phyloP scores from a whole-genome alignment of 2,113 vertebrate species.

The Piliocolobus tephrosceles region DNA sequence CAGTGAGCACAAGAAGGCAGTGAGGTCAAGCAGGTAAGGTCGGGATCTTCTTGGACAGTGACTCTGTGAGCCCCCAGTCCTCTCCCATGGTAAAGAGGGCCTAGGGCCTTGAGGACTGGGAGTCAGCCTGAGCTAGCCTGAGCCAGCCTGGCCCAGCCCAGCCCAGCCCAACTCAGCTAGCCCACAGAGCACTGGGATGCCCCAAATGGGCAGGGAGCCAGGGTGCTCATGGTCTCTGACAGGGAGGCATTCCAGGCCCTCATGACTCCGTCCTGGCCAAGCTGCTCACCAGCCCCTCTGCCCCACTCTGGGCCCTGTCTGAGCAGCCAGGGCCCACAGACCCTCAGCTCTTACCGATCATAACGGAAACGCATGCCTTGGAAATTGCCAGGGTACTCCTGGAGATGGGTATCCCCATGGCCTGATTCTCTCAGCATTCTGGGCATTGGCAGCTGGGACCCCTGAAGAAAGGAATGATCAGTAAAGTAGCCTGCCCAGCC shows the following conservation, averaged over 20 bases:
- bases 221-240: neutral
- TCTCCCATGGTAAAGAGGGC: neutral
- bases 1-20: neutral
- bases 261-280: neutral
- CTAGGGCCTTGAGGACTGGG: neutral
- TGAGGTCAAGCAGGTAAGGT: neutral
- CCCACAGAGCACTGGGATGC: neutral
- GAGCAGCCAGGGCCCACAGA: neutral
- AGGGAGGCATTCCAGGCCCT: neutral
- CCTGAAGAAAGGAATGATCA: slow-evolving; percentile 21
- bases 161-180: too few species aligned
- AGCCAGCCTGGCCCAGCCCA: neutral
- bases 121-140: too few species aligned
- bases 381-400: neutral
- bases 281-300: neutral
- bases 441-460: neutral
- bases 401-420: rapidly evolving
- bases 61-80: neutral
- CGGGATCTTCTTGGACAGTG: neutral
- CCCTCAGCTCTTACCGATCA: slow-evolving; percentile 31
- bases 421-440: neutral
- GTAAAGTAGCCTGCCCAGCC: neutral
- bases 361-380: neutral
- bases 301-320: neutral
- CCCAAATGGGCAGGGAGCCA: neutral